Percentiles rank a stretch among this genome's conserved stretches.
Conservation (phyloP, 2,888 invertebrate species). For the Cosmorhoe ocellata region DNA sequence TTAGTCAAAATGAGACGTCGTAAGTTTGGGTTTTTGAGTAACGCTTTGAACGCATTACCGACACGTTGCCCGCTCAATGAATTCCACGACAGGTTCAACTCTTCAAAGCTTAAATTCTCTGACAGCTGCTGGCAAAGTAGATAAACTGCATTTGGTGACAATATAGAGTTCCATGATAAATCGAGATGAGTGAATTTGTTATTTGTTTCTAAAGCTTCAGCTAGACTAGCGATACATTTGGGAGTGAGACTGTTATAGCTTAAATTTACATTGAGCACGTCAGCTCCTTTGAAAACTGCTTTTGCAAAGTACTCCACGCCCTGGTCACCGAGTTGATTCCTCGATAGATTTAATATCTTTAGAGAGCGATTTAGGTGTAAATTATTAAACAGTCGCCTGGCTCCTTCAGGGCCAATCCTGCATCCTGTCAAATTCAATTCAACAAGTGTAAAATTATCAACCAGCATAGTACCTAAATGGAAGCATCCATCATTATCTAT, state of each 20-base stretch:
- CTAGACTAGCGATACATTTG: constrained; percentile 42
- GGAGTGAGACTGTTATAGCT: constrained; percentile 54
- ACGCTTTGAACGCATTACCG: constrained; percentile 43
- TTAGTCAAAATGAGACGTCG: constrained; percentile 50
- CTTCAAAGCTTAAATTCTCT: constrained; percentile 45
- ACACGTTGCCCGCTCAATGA: constrained; percentile 43
- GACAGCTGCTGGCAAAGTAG: constrained; percentile 42
- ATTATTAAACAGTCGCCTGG: constrained; percentile 40
- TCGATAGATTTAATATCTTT: constrained; percentile 47
- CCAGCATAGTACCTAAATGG: constrained; percentile 61
- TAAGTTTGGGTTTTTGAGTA: constrained; percentile 43
- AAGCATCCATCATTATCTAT: constrained; percentile 57
- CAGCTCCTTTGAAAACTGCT: constrained; percentile 44
- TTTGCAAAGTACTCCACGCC: constrained; percentile 49
- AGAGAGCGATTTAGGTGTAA: constrained; percentile 47
- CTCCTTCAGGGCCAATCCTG: constrained; percentile 55
- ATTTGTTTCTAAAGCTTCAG: constrained; percentile 50
- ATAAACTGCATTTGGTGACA: constrained; percentile 39
- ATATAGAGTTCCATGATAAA: constrained; percentile 60
- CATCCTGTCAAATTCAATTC: constrained; percentile 61
- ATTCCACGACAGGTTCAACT: constrained; percentile 61
- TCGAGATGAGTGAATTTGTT: constrained; percentile 55
- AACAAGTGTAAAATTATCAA: constrained; percentile 44
- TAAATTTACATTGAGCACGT: constrained; percentile 46
- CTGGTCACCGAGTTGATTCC: constrained; percentile 52